Conservation (phyloP, 1,140 invertebrate genomes). For the Papilio polyxenes region DNA sequence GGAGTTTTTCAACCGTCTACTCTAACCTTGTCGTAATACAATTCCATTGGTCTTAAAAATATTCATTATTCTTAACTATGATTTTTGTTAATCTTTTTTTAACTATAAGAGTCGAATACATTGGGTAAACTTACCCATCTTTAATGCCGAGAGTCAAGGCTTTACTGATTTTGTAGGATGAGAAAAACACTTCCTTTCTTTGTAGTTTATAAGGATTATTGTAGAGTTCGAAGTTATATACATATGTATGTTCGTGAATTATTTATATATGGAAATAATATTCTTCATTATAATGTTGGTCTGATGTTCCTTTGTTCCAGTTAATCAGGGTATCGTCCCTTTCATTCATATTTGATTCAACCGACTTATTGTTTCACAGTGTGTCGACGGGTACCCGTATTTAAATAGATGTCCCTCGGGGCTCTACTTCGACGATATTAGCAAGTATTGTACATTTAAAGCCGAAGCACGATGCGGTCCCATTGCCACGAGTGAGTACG, state of each 20-base stretch:
- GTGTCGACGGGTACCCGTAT: conserved; percentile 93
- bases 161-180: background rate
- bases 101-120: too few species aligned
- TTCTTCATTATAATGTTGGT: conserved; percentile 1
- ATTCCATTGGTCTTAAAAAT: background rate
- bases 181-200: background rate
- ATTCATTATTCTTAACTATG: background rate
- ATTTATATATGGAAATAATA: background rate
- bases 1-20: conserved; percentile 7
- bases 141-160: background rate
- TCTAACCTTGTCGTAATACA: background rate
- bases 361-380: conserved; percentile 81
- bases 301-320: conserved; percentile 30
- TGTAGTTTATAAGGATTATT: background rate
- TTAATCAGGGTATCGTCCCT: conserved; percentile 36
- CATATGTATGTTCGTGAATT: background rate
- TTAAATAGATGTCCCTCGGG: conserved; percentile 93
- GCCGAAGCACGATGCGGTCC: conserved; percentile 95
- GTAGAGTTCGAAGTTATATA: background rate
- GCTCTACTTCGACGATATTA: conserved; percentile 93
- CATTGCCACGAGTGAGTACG: conserved; percentile 89
- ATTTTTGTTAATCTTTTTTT: too few species aligned
- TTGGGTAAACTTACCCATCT: background rate
- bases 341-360: conserved; percentile 32
- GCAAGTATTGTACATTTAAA: conserved; percentile 95